Percentiles rank a stretch among this genome's conserved stretches.
Evolutionary conservation across 1,140 invertebrate species (phyloP).

Genomic region (Rhopalosiphum maidis): DNA sequence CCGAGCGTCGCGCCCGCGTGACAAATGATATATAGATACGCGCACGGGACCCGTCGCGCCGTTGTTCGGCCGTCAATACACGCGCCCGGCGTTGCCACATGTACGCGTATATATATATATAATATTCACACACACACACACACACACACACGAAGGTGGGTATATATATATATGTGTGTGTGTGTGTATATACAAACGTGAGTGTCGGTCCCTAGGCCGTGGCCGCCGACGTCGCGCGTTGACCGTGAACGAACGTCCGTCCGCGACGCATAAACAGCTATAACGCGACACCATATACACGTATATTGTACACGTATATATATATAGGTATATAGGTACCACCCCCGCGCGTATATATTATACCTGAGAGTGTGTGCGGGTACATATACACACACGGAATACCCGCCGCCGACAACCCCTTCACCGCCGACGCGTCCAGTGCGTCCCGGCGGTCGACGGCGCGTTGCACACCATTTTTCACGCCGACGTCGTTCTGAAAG

Average conservation of each 20-base stretch:
- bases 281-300: too few species aligned
- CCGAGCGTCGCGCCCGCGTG: slow-evolving; percentile 32
- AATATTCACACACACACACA: background rate
- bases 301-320: background rate
- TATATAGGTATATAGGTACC: background rate
- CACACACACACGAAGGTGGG: background rate
- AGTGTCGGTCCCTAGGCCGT: background rate
- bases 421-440: background rate
- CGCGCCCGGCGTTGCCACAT: background rate
- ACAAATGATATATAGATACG: slow-evolving; percentile 16
- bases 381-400: background rate
- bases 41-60: background rate
- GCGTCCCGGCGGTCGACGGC: slow-evolving; percentile 11
- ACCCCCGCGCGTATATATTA: background rate
- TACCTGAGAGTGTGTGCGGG: background rate
- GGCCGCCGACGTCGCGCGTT: background rate
- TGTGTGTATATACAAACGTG: too few species aligned
- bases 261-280: background rate
- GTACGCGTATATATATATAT: background rate
- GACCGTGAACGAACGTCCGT: slow-evolving; percentile 23
- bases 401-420: background rate
- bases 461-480: slow-evolving; percentile 32
- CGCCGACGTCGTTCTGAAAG: slow-evolving; percentile 19
- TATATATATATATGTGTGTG: too few species aligned
- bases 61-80: slow-evolving; percentile 8